phyloP scores from a whole-genome alignment of 2,797 vertebrate genomes.

The Cryptoprocta ferox region DNA sequence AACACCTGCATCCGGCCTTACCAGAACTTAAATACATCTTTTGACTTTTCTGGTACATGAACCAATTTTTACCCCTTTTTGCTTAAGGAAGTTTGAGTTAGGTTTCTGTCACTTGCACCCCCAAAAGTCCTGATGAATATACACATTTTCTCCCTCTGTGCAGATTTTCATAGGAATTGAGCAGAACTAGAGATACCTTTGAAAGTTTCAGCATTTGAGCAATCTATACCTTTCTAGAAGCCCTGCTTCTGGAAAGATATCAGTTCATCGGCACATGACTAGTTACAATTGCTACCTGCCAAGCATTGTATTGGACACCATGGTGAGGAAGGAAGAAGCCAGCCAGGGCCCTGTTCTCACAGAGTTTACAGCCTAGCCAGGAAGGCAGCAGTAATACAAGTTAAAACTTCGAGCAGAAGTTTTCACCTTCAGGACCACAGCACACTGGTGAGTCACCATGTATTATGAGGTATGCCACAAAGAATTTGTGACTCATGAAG shows the following conservation, averaged over 20 bases:
- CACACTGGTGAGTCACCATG: conserved; percentile 49
- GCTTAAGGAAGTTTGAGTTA: neutral
- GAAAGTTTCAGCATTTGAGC: neutral
- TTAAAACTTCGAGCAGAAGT: neutral
- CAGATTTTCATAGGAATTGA: conserved; percentile 20
- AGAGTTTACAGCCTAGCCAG: neutral
- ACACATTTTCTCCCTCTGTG: neutral
- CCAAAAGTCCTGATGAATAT: neutral
- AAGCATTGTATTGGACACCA: neutral
- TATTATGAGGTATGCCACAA: conserved; percentile 38
- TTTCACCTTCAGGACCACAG: conserved; percentile 41
- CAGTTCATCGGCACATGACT: neutral
- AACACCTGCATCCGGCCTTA: neutral
- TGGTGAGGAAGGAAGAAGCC: neutral
- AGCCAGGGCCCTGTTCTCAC: neutral
- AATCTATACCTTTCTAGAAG: neutral
- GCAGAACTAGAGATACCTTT: neutral
- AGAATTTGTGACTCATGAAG: conserved; percentile 70
- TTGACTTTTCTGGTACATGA: neutral
- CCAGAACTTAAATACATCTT: neutral
- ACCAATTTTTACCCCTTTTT: neutral
- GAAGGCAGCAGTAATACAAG: neutral
- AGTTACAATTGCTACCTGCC: neutral
- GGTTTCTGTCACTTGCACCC: neutral
- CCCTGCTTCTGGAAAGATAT: neutral